Evolutionary conservation across 2,113 vertebrate species (phyloP).

Genomic region (Oenanthe melanoleuca): DNA sequence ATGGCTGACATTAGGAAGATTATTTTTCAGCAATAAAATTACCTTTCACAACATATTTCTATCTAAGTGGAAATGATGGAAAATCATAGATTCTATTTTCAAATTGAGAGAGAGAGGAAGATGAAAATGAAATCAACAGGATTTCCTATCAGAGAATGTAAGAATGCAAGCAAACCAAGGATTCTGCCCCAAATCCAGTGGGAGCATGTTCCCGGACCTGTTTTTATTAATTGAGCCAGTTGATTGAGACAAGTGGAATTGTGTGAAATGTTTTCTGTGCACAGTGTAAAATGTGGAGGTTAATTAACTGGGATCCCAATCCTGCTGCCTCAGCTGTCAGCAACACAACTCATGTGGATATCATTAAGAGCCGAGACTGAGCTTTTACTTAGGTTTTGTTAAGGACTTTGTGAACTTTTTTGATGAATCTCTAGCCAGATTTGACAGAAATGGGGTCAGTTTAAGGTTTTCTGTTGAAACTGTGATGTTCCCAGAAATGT

Average conservation of each 20-base stretch:
- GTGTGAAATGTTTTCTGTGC: constrained; percentile 30
- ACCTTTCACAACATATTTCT: constrained; percentile 77
- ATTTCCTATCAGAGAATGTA: constrained; percentile 4
- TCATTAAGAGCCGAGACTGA: background rate
- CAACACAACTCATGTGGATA: background rate
- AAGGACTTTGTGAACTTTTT: constrained; percentile 33
- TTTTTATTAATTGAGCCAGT: background rate
- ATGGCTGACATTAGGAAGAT: constrained; percentile 76
- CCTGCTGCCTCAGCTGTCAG: constrained; percentile 37
- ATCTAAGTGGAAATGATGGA: constrained; percentile 73
- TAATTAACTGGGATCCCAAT: constrained; percentile 57
- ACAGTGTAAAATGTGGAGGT: constrained; percentile 11
- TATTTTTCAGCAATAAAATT: constrained; percentile 75
- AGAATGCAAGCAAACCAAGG: background rate
- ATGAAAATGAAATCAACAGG: constrained; percentile 56
- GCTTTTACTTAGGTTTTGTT: constrained; percentile 6
- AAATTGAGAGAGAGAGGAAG: constrained; percentile 29
- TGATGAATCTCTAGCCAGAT: constrained; percentile 13
- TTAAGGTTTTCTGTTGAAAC: constrained; percentile 38
- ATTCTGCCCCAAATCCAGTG: background rate
- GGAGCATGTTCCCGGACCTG: background rate
- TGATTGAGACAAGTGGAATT: constrained; percentile 8
- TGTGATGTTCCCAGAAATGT: constrained; percentile 23
- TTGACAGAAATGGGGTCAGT: constrained; percentile 36
- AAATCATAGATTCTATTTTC: constrained; percentile 74